A percentile compares a stretch with the other conserved stretches of the same genome.
phyloP scores from a whole-genome alignment of 2,888 invertebrate genomes.

The Euzophera pinguis region DNA sequence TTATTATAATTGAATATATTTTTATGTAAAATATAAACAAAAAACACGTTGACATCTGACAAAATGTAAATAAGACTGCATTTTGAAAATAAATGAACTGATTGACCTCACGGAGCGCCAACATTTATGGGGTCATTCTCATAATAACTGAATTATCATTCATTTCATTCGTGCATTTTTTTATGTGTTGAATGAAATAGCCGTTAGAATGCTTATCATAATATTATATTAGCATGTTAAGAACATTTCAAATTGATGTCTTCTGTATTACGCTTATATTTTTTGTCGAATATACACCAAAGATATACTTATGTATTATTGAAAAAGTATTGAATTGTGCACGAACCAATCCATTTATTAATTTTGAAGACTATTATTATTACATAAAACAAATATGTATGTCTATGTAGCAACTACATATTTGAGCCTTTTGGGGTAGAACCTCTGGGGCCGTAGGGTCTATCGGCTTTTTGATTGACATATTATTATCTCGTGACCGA shows the following conservation, averaged over 20 bases:
- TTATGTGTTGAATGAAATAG: neutral
- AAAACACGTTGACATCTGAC: slow-evolving; percentile 12
- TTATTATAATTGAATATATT: neutral
- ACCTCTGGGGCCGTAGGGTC: too few species aligned
- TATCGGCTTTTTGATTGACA: too few species aligned
- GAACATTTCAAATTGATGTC: neutral
- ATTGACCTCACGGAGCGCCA: slow-evolving; percentile 25
- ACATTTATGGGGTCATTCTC: slow-evolving; percentile 6
- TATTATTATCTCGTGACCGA: too few species aligned
- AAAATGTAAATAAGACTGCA: slow-evolving; percentile 11
- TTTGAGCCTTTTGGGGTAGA: too few species aligned
- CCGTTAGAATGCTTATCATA: neutral
- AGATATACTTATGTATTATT: too few species aligned
- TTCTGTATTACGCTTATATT: neutral
- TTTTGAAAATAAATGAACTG: slow-evolving; percentile 26
- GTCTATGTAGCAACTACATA: too few species aligned
- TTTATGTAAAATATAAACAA: slow-evolving; percentile 10
- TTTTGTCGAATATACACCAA: too few species aligned
- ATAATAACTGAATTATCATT: neutral
- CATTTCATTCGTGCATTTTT: slow-evolving; percentile 3
- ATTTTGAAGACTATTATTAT: too few species aligned
- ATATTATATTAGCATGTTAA: slow-evolving; percentile 3
- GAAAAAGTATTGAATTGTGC: too few species aligned
- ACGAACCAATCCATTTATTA: too few species aligned
- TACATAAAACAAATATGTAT: too few species aligned